Percentiles rank a stretch among this genome's conserved stretches.
These are phyloP conservation scores for Nasonia giraulti DNA, from an alignment of 1,140 invertebrate species.

Conservation along the genomic window DNA sequence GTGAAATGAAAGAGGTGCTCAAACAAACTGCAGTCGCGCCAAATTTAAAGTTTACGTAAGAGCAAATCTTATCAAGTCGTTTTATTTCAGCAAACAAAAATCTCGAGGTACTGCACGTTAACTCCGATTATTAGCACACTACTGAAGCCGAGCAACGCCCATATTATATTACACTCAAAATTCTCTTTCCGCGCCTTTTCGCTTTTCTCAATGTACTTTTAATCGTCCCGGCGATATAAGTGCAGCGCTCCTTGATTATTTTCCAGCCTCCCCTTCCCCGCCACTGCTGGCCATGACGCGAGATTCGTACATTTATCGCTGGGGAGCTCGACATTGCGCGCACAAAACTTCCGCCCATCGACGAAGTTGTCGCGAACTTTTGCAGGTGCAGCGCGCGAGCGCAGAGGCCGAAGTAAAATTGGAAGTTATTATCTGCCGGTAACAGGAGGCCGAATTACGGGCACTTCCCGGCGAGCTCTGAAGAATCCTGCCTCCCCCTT, in stretches of 20 bases:
- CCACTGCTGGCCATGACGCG: neutral
- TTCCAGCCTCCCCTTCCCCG: neutral
- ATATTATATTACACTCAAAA: neutral
- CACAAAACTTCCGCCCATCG: constrained; percentile 22
- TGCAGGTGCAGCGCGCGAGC: constrained; percentile 13
- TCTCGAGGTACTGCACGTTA: too few relatives aligned
- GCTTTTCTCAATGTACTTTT: constrained; percentile 3
- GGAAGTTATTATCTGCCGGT: constrained; percentile 53
- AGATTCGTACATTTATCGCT: constrained; percentile 33
- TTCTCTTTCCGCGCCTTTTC: neutral
- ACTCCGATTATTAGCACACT: too few relatives aligned
- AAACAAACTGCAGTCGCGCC: neutral
- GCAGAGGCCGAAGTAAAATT: constrained; percentile 40
- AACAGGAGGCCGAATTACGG: constrained; percentile 46
- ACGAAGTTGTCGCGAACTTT: constrained; percentile 44
- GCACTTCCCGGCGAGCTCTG: neutral
- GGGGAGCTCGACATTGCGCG: neutral
- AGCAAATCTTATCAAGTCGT: constrained; percentile 18
- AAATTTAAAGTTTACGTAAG: constrained; percentile 23
- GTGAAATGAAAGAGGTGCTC: neutral
- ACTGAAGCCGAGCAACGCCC: too few relatives aligned
- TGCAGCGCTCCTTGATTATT: neutral
- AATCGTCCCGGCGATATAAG: neutral
- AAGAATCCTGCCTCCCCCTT: neutral
- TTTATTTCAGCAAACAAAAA: neutral